Base-by-base conservation (phyloP, 1,140 invertebrate genomes). In the Orius laevigatus region DNA sequence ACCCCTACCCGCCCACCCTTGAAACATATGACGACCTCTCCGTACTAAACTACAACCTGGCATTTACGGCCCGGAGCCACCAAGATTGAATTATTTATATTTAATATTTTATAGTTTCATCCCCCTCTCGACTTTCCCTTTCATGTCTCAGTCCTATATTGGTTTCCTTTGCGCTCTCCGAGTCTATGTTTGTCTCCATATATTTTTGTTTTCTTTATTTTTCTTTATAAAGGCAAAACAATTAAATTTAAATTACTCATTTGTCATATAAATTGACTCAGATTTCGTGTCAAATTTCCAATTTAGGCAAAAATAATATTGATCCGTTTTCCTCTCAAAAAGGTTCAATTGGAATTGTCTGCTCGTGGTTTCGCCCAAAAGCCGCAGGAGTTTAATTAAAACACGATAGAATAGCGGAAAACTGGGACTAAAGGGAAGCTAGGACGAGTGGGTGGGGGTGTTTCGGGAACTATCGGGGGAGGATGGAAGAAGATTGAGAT, bases 81-180 rank as follows among this genome's bases (percentile, higher is more conserved):
- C 42, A 45, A 45, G 42, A 45, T 45, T 45, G 42, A 45, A 45
- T 45, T 45, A 45, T 45, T 45, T 45, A 45, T 45, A 45, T 45
- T 45, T 45, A 45, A 45, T 45, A 45, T 45, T 45, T 45, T 45
- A 45, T 45, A 45, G 42, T 45, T 45, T n/a, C n/a, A n/a, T n/a
- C n/a, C 20, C 14, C 8, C 42, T 31, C 20, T 31, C 42, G n/a
- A 20, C 14, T 20, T 25, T 39, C 5, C 38, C 5, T 39, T 18
- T 44, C 42, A 11, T 32, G 20, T 45, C 20, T 45, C 20, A 10
- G 20, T 18, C 10, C 42, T 45, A 39, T 39, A 39, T 39, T 39
- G 36, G 20, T 32, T 45, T 18, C 18, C 42, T 45, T 32, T 12
- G 15, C 20, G 20, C 14, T 11, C n/a, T 14, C 40, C n/a, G n/a